Conservation (phyloP, 2,888 invertebrate genomes). For the Watsonalla binaria region DNA sequence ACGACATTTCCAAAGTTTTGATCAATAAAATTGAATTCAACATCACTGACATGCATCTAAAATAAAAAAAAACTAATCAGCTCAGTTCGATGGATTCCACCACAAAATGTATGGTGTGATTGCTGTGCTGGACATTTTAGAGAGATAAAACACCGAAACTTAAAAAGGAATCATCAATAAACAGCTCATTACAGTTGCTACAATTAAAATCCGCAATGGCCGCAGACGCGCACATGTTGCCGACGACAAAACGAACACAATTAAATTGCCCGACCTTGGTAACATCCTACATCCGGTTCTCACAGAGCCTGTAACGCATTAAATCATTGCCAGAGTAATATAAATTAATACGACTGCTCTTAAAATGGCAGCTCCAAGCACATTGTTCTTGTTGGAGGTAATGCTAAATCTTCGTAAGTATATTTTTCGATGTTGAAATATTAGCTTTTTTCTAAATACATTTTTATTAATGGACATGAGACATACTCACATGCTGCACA, state of each 20-base stretch:
- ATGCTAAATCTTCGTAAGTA: too few relatives aligned
- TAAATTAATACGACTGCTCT: neutral
- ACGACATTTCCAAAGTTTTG: too few relatives aligned
- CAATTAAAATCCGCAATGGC: conserved; percentile 7
- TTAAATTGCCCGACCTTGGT: conserved; percentile 65
- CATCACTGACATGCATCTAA: too few relatives aligned
- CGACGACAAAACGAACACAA: conserved; percentile 57
- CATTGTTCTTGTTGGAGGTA: neutral
- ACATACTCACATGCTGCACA: too few relatives aligned
- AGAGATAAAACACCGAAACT: neutral
- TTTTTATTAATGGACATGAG: too few relatives aligned
- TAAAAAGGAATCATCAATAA: neutral
- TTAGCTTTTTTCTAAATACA: too few relatives aligned
- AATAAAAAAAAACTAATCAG: too few relatives aligned
- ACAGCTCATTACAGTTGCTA: neutral
- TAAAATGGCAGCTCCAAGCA: neutral
- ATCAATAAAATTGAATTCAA: too few relatives aligned
- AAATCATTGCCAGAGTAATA: conserved; percentile 37
- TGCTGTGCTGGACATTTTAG: too few relatives aligned
- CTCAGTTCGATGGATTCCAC: too few relatives aligned
- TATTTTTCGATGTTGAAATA: too few relatives aligned
- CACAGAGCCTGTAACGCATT: conserved; percentile 44
- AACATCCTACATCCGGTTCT: conserved; percentile 73
- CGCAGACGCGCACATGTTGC: conserved; percentile 22
- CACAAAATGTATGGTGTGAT: too few relatives aligned